phyloP scores from a whole-genome alignment of 2,797 vertebrate genomes.

The Brotogeris chrysoptera region DNA sequence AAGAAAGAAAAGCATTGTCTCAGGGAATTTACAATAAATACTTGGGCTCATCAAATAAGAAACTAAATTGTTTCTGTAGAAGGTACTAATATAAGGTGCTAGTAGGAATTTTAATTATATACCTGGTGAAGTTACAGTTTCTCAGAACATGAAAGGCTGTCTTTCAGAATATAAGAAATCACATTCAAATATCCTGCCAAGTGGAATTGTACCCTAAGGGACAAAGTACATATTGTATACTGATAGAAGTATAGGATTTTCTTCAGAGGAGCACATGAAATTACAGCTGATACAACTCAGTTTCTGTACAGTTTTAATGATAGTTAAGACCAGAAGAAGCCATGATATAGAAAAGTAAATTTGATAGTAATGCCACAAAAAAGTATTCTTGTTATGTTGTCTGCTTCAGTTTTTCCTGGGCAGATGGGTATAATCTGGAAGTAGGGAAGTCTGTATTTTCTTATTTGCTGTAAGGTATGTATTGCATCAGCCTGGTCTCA shows the following conservation, averaged over 20 bases:
- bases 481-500: not conserved
- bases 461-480: not conserved
- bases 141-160: not conserved
- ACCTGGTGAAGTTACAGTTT: not conserved
- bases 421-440: not conserved
- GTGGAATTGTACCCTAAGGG: not conserved
- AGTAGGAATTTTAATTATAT: not conserved
- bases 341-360: not conserved
- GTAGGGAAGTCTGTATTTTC: not conserved
- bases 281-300: not conserved
- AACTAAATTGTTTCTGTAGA: not conserved
- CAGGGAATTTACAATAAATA: not conserved
- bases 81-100: not conserved
- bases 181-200: not conserved
- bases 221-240: not conserved
- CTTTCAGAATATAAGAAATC: not conserved
- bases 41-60: not conserved
- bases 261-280: not conserved
- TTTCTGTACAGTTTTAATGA: not conserved
- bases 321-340: not conserved
- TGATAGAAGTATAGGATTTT: not conserved
- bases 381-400: not conserved
- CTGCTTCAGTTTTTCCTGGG: not conserved
- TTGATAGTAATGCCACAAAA: not conserved
- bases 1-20: not conserved